Evolutionary conservation across 2,113 vertebrate species (phyloP), one percentile per base, ranked within the genome.

Genomic region (Laticauda colubrina): DNA sequence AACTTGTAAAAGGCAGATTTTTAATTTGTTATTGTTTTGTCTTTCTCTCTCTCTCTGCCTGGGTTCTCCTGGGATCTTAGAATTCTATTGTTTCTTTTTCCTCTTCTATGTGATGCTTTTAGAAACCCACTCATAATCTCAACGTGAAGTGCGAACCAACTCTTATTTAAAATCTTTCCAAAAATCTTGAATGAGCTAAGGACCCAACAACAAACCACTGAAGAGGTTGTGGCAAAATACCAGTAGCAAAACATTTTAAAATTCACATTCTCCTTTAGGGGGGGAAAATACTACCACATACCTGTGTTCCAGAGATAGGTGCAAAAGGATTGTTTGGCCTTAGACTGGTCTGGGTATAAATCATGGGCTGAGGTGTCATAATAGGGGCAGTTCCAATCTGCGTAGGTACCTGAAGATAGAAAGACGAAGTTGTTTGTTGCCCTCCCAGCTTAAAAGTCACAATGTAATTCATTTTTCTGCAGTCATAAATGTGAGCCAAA

Each of bases 271-370:
- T 23, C 26, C 12, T 43, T 21, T n/a, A 26, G 57, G 39, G 5
- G 91, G 91, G 85, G 0, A 69, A 69, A 14, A 69, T 15, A 59
- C 8, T 2, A 69, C 29, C 64, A 9, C 91, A 96, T 97, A 99
- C 98, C 97, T 99, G 98, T 96, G 98, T 97, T 97, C 98, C 98
- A 95, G 97, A 98, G 90, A 98, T 97, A 92, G 97, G 97, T 96
- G 98, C 97, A 95, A 99, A 98, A 75, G 98, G 98, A 94, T 98
- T 98, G 94, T 97, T 98, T 95, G 98, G 98, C 97, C 98, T 98
- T 96, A 99, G 98, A 96, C 98, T 97, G 91, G 98, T 97, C 94
- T 98, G 98, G 24, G 97, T 98, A 93, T 98, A 98, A 98, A 98
- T 98, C 97, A 98, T 96, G 95, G 98, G 97, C 97, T 98, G 98